phyloP scores from a whole-genome alignment of 2,797 vertebrate species.

The Yasuhikotakia modesta region DNA sequence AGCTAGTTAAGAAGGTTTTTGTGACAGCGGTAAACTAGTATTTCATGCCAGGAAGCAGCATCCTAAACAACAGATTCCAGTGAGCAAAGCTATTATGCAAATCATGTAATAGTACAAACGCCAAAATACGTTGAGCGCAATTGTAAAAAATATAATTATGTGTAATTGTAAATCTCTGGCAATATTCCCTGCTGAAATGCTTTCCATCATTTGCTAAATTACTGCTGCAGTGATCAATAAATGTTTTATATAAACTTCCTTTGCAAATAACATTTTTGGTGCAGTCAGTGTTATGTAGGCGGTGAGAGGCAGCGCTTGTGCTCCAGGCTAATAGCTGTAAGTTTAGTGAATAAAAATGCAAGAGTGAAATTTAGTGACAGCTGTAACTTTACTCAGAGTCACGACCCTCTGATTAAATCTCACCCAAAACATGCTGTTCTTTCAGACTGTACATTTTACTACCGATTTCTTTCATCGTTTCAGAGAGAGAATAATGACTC shows the following conservation, averaged over 20 bases:
- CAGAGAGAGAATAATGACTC: conserved; percentile 45
- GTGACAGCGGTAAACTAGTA: too few species aligned
- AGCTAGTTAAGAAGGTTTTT: too few species aligned
- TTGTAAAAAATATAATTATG: too few species aligned
- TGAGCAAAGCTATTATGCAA: neutral
- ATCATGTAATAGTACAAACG: neutral
- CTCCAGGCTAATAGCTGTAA: neutral
- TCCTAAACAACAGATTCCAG: too few species aligned
- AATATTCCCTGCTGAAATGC: too few species aligned
- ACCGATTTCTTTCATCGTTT: too few species aligned
- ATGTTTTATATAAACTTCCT: neutral
- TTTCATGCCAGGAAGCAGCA: too few species aligned
- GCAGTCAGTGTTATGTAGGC: too few species aligned
- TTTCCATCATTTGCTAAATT: neutral
- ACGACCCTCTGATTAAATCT: neutral
- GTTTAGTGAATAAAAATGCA: neutral
- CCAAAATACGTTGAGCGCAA: neutral
- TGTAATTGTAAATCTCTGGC: too few species aligned
- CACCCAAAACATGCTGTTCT: neutral
- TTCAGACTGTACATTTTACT: too few species aligned
- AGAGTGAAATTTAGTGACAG: conserved; percentile 14
- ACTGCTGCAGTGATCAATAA: neutral
- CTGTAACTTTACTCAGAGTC: neutral
- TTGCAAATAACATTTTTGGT: neutral
- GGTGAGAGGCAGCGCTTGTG: neutral